These are phyloP conservation scores for Lepisosteus oculatus DNA, from an alignment of 2,113 vertebrate species.

Conservation along the genomic window DNA sequence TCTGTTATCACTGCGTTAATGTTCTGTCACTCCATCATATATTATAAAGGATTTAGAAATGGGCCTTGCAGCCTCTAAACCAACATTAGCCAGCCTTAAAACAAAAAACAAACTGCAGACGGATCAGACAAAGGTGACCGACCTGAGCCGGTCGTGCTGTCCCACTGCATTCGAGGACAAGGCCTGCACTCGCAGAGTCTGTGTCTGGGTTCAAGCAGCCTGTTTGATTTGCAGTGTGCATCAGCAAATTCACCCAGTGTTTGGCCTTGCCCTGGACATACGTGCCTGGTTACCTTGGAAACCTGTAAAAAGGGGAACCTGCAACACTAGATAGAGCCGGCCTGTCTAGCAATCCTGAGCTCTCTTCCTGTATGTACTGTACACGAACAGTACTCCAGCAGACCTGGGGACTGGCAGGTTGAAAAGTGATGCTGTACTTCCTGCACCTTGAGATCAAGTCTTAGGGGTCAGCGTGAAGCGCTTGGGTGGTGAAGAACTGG, in stretches of 20 bases:
- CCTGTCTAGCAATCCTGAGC: background rate
- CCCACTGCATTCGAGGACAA: too few relatives aligned
- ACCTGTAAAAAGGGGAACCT: slow-evolving; percentile 76
- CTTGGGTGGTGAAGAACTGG: background rate
- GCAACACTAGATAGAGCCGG: slow-evolving; percentile 66
- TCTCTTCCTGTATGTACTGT: background rate
- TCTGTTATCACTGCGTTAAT: too few relatives aligned
- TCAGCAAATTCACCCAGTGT: background rate
- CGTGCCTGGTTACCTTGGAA: slow-evolving; percentile 65
- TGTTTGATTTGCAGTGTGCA: too few relatives aligned
- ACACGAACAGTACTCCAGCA: background rate
- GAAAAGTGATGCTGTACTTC: background rate
- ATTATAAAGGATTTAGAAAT: too few relatives aligned
- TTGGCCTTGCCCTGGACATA: slow-evolving; percentile 72
- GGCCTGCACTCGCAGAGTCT: too few relatives aligned
- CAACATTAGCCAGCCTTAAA: too few relatives aligned
- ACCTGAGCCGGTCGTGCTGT: too few relatives aligned
- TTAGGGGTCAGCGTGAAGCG: slow-evolving; percentile 31
- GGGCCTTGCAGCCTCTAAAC: too few relatives aligned
- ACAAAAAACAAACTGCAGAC: too few relatives aligned
- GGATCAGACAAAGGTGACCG: too few relatives aligned
- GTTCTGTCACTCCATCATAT: too few relatives aligned
- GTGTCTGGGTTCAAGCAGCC: too few relatives aligned
- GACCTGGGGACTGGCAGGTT: background rate
- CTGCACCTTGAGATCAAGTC: background rate